phyloP scores from a whole-genome alignment of 1,140 invertebrate genomes.

The Drosophila erecta region DNA sequence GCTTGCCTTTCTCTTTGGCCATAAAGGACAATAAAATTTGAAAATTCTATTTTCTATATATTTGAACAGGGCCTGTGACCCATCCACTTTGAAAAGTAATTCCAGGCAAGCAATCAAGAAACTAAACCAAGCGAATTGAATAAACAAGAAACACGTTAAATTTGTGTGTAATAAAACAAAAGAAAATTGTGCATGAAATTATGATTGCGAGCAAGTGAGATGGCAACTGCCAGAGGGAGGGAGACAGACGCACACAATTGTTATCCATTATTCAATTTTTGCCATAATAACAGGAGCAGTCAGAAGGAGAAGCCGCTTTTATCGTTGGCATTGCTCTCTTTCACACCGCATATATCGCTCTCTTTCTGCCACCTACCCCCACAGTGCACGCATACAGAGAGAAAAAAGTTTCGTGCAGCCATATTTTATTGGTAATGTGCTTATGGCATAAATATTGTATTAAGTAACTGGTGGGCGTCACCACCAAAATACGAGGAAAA shows the following conservation, averaged over 20 bases:
- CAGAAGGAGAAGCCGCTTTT: slow-evolving; percentile 44
- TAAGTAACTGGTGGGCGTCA: slow-evolving; percentile 83
- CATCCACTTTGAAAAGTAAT: slow-evolving; percentile 18
- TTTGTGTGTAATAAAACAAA: slow-evolving; percentile 67
- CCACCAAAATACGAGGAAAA: slow-evolving; percentile 47
- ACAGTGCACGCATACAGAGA: slow-evolving; percentile 18
- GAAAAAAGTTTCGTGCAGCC: slow-evolving; percentile 76
- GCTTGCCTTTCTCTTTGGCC: background rate
- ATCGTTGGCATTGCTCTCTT: slow-evolving; percentile 36
- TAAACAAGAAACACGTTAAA: slow-evolving; percentile 73
- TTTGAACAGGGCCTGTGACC: background rate
- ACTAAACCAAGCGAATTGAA: slow-evolving; percentile 81
- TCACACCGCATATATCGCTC: slow-evolving; percentile 6
- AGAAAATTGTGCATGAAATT: slow-evolving; percentile 82
- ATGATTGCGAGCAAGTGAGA: slow-evolving; percentile 48
- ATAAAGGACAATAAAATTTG: background rate
- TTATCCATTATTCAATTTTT: slow-evolving; percentile 83
- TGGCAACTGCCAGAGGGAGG: slow-evolving; percentile 19
- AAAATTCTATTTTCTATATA: background rate
- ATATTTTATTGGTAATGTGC: slow-evolving; percentile 84
- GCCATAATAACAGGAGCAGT: slow-evolving; percentile 60
- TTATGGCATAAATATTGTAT: slow-evolving; percentile 84
- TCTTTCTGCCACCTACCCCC: slow-evolving; percentile 23
- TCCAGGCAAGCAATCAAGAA: slow-evolving; percentile 72
- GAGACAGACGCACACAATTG: slow-evolving; percentile 73